Percentiles rank a stretch among this genome's conserved stretches.
phyloP scores from a whole-genome alignment of 2,888 invertebrate species.

The Spodoptera littoralis region DNA sequence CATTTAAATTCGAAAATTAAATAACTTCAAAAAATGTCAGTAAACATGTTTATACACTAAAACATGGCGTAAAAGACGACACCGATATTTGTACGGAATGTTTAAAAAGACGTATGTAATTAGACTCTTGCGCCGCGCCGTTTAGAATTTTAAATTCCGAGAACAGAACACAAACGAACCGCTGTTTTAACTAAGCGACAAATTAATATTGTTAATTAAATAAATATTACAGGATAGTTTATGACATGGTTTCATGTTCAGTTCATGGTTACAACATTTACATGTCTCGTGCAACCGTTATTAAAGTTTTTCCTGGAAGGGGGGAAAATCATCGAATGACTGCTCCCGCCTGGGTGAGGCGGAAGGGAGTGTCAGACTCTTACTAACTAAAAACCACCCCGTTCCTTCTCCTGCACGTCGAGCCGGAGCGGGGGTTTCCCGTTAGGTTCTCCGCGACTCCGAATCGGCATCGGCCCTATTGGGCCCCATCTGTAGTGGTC shows the following conservation, averaged over 20 bases:
- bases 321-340: too few relatives aligned
- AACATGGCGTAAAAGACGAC: slow-evolving; percentile 33
- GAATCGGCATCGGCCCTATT: too few relatives aligned
- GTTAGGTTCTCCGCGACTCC: too few relatives aligned
- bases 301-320: too few relatives aligned
- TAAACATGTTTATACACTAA: slow-evolving; percentile 16
- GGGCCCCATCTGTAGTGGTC: too few relatives aligned
- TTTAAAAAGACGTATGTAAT: slow-evolving; percentile 55
- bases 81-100: slow-evolving; percentile 53
- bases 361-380: too few relatives aligned
- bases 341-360: too few relatives aligned
- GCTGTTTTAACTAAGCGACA: slow-evolving; percentile 19
- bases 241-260: neutral
- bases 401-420: too few relatives aligned
- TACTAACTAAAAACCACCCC: too few relatives aligned
- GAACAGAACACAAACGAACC: slow-evolving; percentile 47
- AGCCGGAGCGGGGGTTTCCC: too few relatives aligned
- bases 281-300: too few relatives aligned
- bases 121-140: slow-evolving; percentile 35
- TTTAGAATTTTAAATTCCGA: slow-evolving; percentile 49
- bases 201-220: slow-evolving; percentile 17
- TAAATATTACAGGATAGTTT: neutral
- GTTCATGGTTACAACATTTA: too few relatives aligned
- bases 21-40: neutral
- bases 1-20: slow-evolving; percentile 1